phyloP scores from a whole-genome alignment of 2,113 vertebrate species.

The Tauraco erythrolophus region DNA sequence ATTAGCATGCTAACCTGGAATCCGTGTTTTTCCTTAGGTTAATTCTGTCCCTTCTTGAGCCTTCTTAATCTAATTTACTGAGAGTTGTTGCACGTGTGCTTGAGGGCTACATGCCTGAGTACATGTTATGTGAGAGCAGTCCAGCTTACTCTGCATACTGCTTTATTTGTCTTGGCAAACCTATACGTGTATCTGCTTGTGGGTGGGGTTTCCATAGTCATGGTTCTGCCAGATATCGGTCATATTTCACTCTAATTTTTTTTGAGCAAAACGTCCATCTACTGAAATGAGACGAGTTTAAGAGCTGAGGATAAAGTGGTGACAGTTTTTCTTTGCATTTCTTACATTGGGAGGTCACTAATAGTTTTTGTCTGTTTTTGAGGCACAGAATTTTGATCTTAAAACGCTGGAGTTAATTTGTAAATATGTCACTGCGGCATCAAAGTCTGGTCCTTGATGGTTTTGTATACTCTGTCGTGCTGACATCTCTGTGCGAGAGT shows the following conservation, averaged over 20 bases:
- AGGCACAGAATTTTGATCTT: not conserved
- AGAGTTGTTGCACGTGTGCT: not conserved
- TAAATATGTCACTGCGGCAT: not conserved
- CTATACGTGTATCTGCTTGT: not conserved
- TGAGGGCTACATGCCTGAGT: not conserved
- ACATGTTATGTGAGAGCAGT: not conserved
- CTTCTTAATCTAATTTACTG: not conserved
- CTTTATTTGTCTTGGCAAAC: conserved; percentile 49
- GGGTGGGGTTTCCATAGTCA: not conserved
- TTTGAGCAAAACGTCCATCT: not conserved
- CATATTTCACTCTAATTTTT: not conserved
- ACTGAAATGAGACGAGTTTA: not conserved
- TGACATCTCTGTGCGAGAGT: not conserved
- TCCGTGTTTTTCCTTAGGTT: not conserved
- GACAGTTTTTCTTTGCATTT: not conserved
- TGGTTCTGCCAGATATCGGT: not conserved
- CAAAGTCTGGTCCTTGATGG: not conserved
- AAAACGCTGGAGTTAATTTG: not conserved
- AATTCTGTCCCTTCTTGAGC: not conserved
- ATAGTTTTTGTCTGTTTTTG: not conserved
- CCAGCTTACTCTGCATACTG: not conserved
- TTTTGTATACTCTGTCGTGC: not conserved
- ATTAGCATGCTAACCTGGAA: not conserved
- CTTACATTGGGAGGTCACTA: not conserved
- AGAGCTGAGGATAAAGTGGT: not conserved